phyloP scores from a whole-genome alignment of 2,797 vertebrate species.

The Neopelma chrysocephalum region DNA sequence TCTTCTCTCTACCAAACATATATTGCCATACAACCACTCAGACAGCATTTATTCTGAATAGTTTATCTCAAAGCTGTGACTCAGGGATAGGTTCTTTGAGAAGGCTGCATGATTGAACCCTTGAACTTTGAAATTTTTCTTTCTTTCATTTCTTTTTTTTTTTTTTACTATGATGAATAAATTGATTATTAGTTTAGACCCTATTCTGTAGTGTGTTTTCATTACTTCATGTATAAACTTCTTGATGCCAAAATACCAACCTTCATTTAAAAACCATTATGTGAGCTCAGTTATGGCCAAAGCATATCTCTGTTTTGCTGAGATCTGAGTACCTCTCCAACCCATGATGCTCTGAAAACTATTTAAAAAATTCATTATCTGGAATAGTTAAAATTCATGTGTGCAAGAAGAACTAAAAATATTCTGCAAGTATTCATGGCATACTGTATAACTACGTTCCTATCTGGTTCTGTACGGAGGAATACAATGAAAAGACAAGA shows the following conservation, averaged over 20 bases:
- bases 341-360: neutral
- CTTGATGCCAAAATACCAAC: neutral
- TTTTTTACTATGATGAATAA: neutral
- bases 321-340: neutral
- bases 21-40: neutral
- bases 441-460: neutral
- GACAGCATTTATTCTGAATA: neutral
- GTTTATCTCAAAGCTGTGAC: neutral
- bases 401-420: neutral
- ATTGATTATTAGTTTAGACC: neutral
- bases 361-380: neutral
- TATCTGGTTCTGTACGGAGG: neutral
- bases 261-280: neutral
- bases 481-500: neutral
- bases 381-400: neutral
- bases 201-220: neutral
- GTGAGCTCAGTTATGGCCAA: neutral
- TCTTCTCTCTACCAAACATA: neutral
- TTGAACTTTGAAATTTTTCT: neutral
- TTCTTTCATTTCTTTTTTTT: neutral
- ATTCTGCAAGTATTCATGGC: neutral
- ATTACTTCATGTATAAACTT: neutral
- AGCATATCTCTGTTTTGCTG: neutral
- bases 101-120: neutral
- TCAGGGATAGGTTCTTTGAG: neutral